Percentiles rank a stretch among this genome's conserved stretches.
These are phyloP conservation scores for Trochalopteron elliotii DNA, from an alignment of 2,113 vertebrate species.

Conservation along the genomic window DNA sequence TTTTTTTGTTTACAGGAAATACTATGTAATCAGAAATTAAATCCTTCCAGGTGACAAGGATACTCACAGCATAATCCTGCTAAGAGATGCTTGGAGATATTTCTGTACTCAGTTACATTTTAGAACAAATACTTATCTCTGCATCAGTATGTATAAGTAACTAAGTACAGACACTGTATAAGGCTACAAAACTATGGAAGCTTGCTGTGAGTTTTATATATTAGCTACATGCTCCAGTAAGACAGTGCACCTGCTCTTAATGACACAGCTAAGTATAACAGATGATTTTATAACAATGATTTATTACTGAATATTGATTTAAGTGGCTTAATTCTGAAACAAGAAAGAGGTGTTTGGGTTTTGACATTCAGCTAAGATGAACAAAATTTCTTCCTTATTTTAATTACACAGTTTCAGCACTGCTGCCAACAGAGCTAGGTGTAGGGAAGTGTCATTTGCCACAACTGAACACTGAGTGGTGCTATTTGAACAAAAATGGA, in stretches of 20 bases:
- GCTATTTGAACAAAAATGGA: not conserved
- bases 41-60: not conserved
- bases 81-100: not conserved
- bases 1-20: not conserved
- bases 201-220: not conserved
- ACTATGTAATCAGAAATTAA: not conserved
- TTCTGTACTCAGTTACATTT: not conserved
- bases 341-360: not conserved
- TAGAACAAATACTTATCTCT: not conserved
- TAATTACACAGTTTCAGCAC: not conserved
- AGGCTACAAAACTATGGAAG: not conserved
- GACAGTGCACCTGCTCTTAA: not conserved
- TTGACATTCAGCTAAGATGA: not conserved
- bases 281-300: not conserved
- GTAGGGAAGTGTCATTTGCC: not conserved
- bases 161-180: not conserved
- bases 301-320: not conserved
- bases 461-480: slow-evolving; percentile 22
- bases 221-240: not conserved
- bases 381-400: not conserved
- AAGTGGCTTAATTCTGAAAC: not conserved
- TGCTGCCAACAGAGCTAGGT: accelerated
- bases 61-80: not conserved
- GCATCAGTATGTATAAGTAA: not conserved
- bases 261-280: accelerated